phyloP scores from a whole-genome alignment of 1,140 invertebrate genomes.

The Pogonognathellus flavescens region DNA sequence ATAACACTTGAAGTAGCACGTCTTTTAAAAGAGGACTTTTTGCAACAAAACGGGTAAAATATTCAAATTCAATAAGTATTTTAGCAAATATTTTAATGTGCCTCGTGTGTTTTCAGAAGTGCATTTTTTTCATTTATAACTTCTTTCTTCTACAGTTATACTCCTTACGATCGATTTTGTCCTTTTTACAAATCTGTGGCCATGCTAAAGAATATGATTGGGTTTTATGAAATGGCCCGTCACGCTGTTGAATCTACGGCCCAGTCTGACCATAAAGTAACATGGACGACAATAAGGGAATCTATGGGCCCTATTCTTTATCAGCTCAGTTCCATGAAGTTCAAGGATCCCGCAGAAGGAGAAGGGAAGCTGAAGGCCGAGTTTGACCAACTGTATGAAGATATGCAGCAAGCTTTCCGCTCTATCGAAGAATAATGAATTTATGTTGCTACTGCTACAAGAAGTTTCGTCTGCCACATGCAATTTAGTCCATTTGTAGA shows the following conservation, averaged over 20 bases:
- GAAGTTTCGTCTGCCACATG: background rate
- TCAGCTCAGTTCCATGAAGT: slow-evolving; percentile 99
- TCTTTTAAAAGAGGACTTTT: slow-evolving; percentile 98
- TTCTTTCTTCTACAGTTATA: slow-evolving; percentile 78
- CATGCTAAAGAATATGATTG: slow-evolving; percentile 98
- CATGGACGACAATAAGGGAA: slow-evolving; percentile 97
- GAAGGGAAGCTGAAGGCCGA: slow-evolving; percentile 97
- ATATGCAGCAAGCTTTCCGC: slow-evolving; percentile 96
- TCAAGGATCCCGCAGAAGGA: slow-evolving; percentile 98
- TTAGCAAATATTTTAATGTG: too few relatives aligned
- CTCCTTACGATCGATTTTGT: slow-evolving; percentile 97
- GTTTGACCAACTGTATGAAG: slow-evolving; percentile 94
- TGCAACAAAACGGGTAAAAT: slow-evolving; percentile 93
- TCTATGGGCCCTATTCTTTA: slow-evolving; percentile 97
- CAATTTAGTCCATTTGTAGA: slow-evolving; percentile 43
- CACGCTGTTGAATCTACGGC: slow-evolving; percentile 98
- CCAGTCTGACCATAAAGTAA: slow-evolving; percentile 99
- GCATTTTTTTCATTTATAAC: background rate
- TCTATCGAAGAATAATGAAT: slow-evolving; percentile 94
- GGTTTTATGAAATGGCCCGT: slow-evolving; percentile 97
- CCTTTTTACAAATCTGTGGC: slow-evolving; percentile 99
- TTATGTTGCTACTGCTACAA: background rate
- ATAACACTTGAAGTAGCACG: slow-evolving; percentile 99
- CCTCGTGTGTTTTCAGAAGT: background rate
- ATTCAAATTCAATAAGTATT: too few relatives aligned